Percentiles rank a stretch among this genome's conserved stretches.
Evolutionary conservation across 2,888 invertebrate genomes (phyloP).

Genomic region (Monoplex corrugatus): DNA sequence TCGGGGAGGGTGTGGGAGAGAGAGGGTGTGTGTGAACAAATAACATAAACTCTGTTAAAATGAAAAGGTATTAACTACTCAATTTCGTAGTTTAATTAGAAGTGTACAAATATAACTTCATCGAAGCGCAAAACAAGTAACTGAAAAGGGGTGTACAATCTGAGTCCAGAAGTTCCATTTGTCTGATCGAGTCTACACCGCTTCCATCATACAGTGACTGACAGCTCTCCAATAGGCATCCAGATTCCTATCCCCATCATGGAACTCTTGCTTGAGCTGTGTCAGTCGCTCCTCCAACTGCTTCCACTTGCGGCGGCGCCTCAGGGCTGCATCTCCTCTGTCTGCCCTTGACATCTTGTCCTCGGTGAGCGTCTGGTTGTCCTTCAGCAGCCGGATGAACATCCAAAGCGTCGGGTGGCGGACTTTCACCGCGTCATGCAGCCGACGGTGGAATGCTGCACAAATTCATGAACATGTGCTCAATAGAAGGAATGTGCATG

Average conservation of each 20-base stretch:
- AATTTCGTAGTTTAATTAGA: too few species aligned
- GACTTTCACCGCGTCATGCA: neutral
- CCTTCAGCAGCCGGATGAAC: conserved; percentile 42
- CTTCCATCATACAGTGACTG: conserved; percentile 37
- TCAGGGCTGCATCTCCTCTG: conserved; percentile 20
- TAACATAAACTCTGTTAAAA: too few species aligned
- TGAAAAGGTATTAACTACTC: too few species aligned
- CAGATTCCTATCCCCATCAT: conserved; percentile 37
- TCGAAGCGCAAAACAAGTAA: too few species aligned
- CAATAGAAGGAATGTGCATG: neutral
- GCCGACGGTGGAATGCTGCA: conserved; percentile 26
- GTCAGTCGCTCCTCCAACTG: conserved; percentile 38
- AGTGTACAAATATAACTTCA: too few species aligned
- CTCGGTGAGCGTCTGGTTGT: conserved; percentile 28
- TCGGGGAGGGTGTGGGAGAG: too few species aligned
- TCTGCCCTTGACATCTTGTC: conserved; percentile 6
- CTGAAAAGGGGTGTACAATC: too few species aligned
- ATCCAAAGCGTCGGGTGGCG: conserved; percentile 35
- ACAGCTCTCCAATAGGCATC: conserved; percentile 40
- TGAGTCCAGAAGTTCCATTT: too few species aligned
- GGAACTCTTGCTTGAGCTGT: conserved; percentile 29
- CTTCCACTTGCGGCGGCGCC: conserved; percentile 37
- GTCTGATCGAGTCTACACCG: conserved; percentile 37
- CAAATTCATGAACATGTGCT: conserved; percentile 6
- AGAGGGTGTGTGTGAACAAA: too few species aligned